Base-by-base conservation (phyloP, 2,797 vertebrate species). In the Sciurus vulgaris region DNA sequence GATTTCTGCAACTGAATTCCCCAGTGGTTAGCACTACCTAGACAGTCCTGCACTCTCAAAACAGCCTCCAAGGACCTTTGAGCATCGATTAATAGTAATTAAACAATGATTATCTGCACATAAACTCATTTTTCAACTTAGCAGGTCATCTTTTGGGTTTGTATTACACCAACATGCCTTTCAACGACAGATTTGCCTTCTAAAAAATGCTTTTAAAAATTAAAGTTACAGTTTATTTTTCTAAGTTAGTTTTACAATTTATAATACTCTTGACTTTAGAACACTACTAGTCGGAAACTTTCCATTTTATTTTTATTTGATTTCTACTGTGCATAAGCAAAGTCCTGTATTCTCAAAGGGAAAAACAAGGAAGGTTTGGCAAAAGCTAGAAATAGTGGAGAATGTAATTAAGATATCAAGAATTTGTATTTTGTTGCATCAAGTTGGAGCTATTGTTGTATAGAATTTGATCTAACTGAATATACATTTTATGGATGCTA, bases 1-100 rank as follows among this genome's bases (percentile, higher is more conserved):
- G 84, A 83, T 96, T 94, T 97, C 86, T 96, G 79, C 47, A 67
- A 41, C 87, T 90, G 87, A 97, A 97, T 96, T 97, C 85, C 97
- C 95, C 93, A n/a, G 85, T 9, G 59, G 96, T 96, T 94, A 93
- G 28, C 77, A 86, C 44, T 79, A 67, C 41, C 90, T 86, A 72
- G 74, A 91, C 13, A 93, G 65, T 4, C 70, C 33, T 86, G 54
- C 10, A 30, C 47, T 92, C 38, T 97, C 61, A 65, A 89, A 95
- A 91, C 69, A 82, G 41, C 24, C 54, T 70, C 15, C 7, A 47
- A 22, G 9, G 4, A 61, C 73, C 38, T 95, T 47, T 73, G 63
- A 69, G 5, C 47, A 33, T 24, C 24, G 26, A 84, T 30, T 28
- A 56, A 78, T 70, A 78, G 4, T 61, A 49, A 49, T 41, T 77